phyloP scores from a whole-genome alignment of 2,113 vertebrate genomes.

The Otolemur garnettii region DNA sequence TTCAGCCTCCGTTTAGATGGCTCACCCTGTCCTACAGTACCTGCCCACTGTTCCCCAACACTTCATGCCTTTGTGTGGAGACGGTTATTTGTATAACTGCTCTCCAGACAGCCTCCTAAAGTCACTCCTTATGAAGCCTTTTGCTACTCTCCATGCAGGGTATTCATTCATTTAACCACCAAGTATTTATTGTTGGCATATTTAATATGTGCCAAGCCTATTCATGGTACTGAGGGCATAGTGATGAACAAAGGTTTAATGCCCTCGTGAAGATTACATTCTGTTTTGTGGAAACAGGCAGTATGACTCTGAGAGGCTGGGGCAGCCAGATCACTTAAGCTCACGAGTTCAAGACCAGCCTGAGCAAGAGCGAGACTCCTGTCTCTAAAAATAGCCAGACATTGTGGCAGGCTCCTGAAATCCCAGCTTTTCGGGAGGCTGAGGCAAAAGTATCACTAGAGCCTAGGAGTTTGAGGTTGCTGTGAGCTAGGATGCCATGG shows the following conservation, averaged over 20 bases:
- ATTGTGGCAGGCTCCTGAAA: too few species aligned
- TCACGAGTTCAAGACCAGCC: too few species aligned
- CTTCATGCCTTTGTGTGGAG: background rate
- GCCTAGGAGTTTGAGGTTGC: too few species aligned
- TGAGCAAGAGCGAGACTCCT: too few species aligned
- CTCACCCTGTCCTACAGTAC: accelerated
- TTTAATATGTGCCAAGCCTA: background rate
- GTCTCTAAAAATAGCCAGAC: too few species aligned
- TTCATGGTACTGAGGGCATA: background rate
- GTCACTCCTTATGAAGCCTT: background rate
- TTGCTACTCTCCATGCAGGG: background rate
- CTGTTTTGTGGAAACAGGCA: background rate
- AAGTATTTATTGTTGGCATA: background rate
- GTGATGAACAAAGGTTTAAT: background rate
- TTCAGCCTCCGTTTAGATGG: background rate
- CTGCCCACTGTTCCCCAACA: background rate
- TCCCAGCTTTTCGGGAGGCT: too few species aligned
- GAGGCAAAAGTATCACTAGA: too few species aligned
- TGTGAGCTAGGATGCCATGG: too few species aligned
- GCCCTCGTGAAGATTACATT: background rate
- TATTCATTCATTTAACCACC: background rate
- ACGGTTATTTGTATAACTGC: background rate
- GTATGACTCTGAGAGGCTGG: too few species aligned
- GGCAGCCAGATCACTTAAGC: too few species aligned
- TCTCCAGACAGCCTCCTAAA: background rate